A percentile compares a stretch with the other conserved stretches of the same genome.
These are phyloP conservation scores for Escarpia spicata DNA, from an alignment of 2,888 invertebrate genomes.

Conservation along the genomic window DNA sequence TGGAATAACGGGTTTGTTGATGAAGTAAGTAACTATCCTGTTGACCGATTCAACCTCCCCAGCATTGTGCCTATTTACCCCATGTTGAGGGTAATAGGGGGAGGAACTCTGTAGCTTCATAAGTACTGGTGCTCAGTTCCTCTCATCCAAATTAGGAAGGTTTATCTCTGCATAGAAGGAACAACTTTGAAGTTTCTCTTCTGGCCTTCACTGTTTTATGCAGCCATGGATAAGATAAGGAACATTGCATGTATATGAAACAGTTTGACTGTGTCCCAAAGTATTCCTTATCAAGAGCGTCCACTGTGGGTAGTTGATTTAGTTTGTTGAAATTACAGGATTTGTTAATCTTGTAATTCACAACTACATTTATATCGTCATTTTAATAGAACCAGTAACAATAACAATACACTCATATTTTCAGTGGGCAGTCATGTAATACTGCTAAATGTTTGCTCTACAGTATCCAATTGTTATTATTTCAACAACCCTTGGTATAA, in stretches of 20 bases:
- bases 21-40: neutral
- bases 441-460: neutral
- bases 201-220: no score
- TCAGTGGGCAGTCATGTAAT: neutral
- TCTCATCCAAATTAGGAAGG: neutral
- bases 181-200: no score
- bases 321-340: no score
- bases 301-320: no score
- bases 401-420: neutral
- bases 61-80: neutral
- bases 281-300: no score
- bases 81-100: neutral
- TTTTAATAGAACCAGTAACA: neutral
- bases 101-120: neutral
- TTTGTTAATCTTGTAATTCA: no score
- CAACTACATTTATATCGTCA: no score
- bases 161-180: no score
- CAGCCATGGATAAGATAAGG: no score
- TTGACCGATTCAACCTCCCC: neutral
- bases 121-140: neutral
- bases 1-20: constrained; percentile 1
- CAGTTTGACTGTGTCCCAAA: no score
- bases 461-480: neutral
- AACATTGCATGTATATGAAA: no score
- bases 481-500: neutral